These are phyloP conservation scores for Promerops cafer DNA, from an alignment of 2,113 vertebrate species.

Conservation along the genomic window DNA sequence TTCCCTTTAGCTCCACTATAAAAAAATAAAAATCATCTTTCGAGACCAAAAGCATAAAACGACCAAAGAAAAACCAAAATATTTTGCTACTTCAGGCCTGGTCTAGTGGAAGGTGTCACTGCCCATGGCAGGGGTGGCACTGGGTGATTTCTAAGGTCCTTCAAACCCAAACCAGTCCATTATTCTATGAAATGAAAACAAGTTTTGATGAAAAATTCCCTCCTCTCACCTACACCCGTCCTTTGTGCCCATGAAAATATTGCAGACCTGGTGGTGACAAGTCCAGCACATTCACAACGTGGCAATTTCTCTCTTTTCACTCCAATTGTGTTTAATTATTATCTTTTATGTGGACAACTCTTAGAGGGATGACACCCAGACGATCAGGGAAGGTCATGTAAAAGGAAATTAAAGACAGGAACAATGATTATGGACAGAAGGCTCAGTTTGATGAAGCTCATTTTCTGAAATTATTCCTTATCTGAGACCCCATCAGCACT, in stretches of 20 bases:
- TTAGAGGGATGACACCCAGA: neutral
- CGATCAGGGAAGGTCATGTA: neutral
- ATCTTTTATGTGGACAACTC: neutral
- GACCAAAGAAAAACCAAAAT: neutral
- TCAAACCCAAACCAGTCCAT: neutral
- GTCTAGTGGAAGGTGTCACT: neutral
- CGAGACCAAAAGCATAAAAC: neutral
- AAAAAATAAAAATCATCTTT: neutral
- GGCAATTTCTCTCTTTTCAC: neutral
- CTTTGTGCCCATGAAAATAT: neutral
- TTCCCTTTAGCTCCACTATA: neutral
- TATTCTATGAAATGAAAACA: neutral
- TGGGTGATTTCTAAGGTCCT: neutral
- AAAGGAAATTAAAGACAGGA: conserved; percentile 18
- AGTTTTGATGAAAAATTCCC: neutral
- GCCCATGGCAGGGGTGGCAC: neutral
- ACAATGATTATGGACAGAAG: neutral
- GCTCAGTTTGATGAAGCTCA: neutral
- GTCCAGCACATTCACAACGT: rapidly evolving
- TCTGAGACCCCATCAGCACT: neutral
- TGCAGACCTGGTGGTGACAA: neutral
- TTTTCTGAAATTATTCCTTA: neutral
- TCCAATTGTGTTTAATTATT: neutral
- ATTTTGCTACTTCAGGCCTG: neutral
- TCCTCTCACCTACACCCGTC: neutral